These are phyloP conservation scores for Porites rus DNA, from an alignment of 92 coral and sea anemone genomes.

Conservation along the genomic window DNA sequence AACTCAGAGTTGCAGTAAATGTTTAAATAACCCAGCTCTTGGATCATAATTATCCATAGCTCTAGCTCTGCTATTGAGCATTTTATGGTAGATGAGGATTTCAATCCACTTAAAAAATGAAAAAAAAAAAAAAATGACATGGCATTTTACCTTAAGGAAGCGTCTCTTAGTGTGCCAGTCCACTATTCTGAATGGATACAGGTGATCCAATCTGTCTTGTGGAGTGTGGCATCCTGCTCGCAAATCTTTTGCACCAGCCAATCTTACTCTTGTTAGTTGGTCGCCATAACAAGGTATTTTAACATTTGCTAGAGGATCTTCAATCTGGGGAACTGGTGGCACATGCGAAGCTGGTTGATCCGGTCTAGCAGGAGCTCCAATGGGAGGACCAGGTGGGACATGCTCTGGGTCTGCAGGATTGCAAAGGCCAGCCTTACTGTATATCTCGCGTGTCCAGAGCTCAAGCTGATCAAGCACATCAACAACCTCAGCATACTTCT, in stretches of 20 bases:
- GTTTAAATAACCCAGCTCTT: no score
- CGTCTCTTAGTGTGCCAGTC: slow-evolving; percentile 80
- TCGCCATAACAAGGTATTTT: slow-evolving; percentile 78
- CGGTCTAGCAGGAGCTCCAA: slow-evolving; percentile 65
- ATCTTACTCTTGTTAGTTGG: slow-evolving; percentile 69
- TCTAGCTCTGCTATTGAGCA: neutral
- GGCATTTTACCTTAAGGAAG: slow-evolving; percentile 45
- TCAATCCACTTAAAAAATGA: no score
- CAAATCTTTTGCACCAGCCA: slow-evolving; percentile 76
- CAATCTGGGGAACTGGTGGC: slow-evolving; percentile 58
- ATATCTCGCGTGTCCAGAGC: slow-evolving; percentile 61
- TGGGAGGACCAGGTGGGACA: slow-evolving; percentile 50
- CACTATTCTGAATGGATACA: slow-evolving; percentile 70
- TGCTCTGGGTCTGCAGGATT: slow-evolving; percentile 37
- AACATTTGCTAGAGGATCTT: slow-evolving; percentile 62
- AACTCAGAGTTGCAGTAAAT: no score
- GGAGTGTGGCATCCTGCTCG: slow-evolving; percentile 72
- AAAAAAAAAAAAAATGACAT: neutral
- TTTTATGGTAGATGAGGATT: no score
- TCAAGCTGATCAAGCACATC: slow-evolving; percentile 75
- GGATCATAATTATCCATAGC: neutral
- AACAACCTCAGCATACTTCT: slow-evolving; percentile 68
- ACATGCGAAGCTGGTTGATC: slow-evolving; percentile 71
- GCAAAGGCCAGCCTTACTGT: slow-evolving; percentile 63
- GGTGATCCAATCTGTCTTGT: slow-evolving; percentile 65